phyloP scores from a whole-genome alignment of 2,888 invertebrate genomes.

The Tigriopus californicus region DNA sequence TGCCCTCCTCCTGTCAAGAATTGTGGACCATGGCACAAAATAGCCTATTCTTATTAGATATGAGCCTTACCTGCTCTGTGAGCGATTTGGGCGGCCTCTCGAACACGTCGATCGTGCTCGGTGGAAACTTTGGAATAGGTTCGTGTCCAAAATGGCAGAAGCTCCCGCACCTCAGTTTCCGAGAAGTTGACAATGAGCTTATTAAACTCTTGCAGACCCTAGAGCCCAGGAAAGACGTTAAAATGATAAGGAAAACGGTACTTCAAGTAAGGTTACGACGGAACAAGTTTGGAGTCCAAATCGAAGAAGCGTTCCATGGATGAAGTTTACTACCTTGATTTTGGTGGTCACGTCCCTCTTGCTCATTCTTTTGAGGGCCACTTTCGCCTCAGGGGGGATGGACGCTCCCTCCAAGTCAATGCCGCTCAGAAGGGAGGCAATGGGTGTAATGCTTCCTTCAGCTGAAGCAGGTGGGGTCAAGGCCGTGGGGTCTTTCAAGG shows the following conservation, averaged over 20 bases:
- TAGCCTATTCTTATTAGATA: too few relatives aligned
- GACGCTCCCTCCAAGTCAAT: constrained; percentile 21
- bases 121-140: constrained; percentile 51
- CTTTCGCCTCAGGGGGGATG: constrained; percentile 50
- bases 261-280: too few relatives aligned
- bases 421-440: too few relatives aligned
- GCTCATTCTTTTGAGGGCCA: constrained; percentile 63
- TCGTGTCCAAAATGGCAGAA: constrained; percentile 64
- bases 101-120: constrained; percentile 61
- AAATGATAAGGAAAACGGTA: background rate
- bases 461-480: too few relatives aligned
- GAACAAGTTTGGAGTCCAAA: too few relatives aligned
- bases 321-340: constrained; percentile 44
- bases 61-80: constrained; percentile 24
- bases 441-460: too few relatives aligned
- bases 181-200: constrained; percentile 45
- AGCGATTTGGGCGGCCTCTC: constrained; percentile 56
- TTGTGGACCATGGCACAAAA: too few relatives aligned
- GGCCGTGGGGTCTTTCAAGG: too few relatives aligned
- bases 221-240: constrained; percentile 19
- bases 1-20: too few relatives aligned
- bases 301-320: too few relatives aligned
- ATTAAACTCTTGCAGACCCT: constrained; percentile 65
- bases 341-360: constrained; percentile 81
- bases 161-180: constrained; percentile 43